Evolutionary conservation across 2,113 vertebrate species (phyloP), one percentile per base, ranked within the genome.

Genomic region (Macrotus californicus): DNA sequence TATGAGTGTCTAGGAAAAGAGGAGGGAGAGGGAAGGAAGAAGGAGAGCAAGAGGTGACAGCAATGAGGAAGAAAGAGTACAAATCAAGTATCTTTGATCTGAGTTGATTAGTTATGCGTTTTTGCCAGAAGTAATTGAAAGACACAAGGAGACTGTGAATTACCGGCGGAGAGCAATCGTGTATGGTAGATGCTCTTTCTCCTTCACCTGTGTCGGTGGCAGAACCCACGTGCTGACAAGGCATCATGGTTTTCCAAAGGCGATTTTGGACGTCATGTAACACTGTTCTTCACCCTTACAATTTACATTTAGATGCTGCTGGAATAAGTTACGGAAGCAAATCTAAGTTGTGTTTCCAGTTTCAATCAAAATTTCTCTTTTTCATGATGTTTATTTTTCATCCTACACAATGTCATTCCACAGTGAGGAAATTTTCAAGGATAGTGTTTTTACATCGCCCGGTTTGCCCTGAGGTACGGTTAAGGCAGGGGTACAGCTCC

Each of bases 311-410:
- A 96, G 96, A 96, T 92, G 81, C 75, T 91, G 79, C 86, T 67
- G 86, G 93, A 96, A 96, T 94, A 94, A 97, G 95, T 87, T 90
- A 96, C 31, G 69, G 92, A 66, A 94, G 92, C 81, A 95, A 87
- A 89, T 95, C 92, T 93, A 95, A 96, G 92, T 70, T 85, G 93
- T 97, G 91, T 97, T 97, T 96, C 97, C 41, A 91, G 87, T 97
- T 96, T 97, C 92, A 91, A 94, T 97, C 95, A 97, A 97, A 97
- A 96, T 92, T 94, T 93, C 96, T 96, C 79, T 91, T 89, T 96
- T 96, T 96, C 83, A 34, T 80, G 69, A 91, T 94, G 56, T 80
- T 98, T 94, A 83, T 96, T 95, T 97, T 96, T 96, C 92, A 88
- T 96, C 52, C 31, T 64, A 87, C 72, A 86, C 69, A 93, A 91